These are phyloP conservation scores for Acrossocheilus fasciatus DNA, from an alignment of 2,797 vertebrate genomes.

Conservation along the genomic window DNA sequence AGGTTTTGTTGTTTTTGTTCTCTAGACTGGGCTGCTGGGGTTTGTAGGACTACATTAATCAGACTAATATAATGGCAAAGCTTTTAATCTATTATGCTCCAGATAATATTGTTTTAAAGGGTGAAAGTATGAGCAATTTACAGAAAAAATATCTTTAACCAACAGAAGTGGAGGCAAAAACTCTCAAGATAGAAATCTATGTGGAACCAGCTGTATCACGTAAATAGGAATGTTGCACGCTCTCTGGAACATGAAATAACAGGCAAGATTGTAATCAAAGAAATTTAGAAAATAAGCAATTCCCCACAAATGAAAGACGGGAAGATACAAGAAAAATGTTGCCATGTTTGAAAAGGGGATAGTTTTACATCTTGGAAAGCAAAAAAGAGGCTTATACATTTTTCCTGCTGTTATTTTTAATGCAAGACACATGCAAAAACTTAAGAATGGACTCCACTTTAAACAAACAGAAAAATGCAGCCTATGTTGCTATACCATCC, in stretches of 20 bases:
- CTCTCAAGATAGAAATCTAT: slow-evolving; percentile 29
- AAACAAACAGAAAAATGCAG: background rate
- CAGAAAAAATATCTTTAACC: background rate
- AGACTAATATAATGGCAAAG: background rate
- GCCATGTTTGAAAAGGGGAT: background rate
- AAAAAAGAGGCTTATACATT: background rate
- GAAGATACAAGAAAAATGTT: background rate
- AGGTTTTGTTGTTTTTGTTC: slow-evolving; percentile 19
- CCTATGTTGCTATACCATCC: background rate
- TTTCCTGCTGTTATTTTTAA: background rate
- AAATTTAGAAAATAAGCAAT: background rate
- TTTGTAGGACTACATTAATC: background rate
- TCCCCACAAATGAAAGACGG: background rate
- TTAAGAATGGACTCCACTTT: background rate
- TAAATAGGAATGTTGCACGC: background rate
- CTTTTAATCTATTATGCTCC: background rate
- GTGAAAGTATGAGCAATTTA: background rate
- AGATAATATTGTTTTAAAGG: slow-evolving; percentile 20
- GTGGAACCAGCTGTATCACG: slow-evolving; percentile 23
- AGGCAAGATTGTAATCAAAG: slow-evolving; percentile 7
- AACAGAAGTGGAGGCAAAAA: background rate
- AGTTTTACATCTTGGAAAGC: background rate
- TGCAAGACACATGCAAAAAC: background rate
- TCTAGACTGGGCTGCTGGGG: background rate
- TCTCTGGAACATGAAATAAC: slow-evolving; percentile 22